Evolutionary conservation across 2,888 invertebrate species (phyloP).

Genomic region (Malacosoma neustria): DNA sequence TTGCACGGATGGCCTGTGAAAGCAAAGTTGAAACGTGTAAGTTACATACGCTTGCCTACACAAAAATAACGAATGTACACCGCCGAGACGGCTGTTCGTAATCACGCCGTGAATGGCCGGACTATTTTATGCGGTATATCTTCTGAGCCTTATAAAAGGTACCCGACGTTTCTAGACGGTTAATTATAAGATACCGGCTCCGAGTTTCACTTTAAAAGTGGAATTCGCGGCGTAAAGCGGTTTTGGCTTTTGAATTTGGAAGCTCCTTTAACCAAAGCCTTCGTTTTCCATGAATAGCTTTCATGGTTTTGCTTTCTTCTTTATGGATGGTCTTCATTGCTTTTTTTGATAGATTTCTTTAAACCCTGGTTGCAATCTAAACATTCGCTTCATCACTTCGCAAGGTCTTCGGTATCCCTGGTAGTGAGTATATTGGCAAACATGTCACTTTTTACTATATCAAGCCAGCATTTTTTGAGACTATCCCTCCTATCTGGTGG

Average conservation of each 20-base stretch:
- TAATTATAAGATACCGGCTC: constrained; percentile 37
- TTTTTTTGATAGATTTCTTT: no score
- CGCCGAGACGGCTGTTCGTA: constrained; percentile 45
- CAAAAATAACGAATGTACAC: constrained; percentile 69
- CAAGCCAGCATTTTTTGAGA: no score
- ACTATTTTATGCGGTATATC: constrained; percentile 61
- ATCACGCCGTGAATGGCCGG: constrained; percentile 57
- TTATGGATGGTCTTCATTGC: neutral
- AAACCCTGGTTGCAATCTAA: no score
- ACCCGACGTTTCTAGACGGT: constrained; percentile 46
- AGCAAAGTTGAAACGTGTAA: constrained; percentile 30
- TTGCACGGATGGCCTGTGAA: constrained; percentile 19
- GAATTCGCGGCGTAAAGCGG: constrained; percentile 10
- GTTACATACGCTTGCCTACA: constrained; percentile 68
- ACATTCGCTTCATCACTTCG: no score
- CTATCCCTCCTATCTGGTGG: no score
- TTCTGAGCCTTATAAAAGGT: constrained; percentile 57
- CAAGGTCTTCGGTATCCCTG: no score
- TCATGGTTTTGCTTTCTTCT: neutral
- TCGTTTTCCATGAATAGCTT: neutral
- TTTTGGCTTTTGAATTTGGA: constrained; percentile 6
- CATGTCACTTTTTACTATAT: no score
- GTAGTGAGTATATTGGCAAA: no score
- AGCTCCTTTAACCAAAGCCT: neutral
- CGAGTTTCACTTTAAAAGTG: neutral